These are phyloP conservation scores for Pelodytes ibericus DNA, from an alignment of 2,797 vertebrate genomes.

Conservation along the genomic window DNA sequence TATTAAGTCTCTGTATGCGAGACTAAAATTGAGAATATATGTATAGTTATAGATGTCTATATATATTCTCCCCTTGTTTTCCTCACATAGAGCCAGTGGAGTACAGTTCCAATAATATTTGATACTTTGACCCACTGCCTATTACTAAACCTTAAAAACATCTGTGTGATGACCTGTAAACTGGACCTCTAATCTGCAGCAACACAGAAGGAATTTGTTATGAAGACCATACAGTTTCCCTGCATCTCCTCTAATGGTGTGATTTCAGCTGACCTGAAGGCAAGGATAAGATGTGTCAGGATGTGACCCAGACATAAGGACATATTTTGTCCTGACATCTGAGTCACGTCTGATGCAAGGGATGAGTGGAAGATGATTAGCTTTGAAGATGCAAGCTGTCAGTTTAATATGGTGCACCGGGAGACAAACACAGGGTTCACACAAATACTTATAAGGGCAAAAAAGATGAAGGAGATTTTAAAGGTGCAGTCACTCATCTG, in stretches of 20 bases:
- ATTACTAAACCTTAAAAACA: conserved; percentile 45
- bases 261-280: conserved; percentile 57
- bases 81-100: neutral
- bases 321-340: conserved; percentile 57
- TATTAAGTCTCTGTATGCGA: too few relatives aligned
- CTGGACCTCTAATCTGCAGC: conserved; percentile 35
- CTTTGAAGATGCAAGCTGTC: conserved; percentile 53
- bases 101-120: conserved; percentile 32
- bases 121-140: conserved; percentile 23
- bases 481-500: conserved; percentile 17
- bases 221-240: conserved; percentile 33
- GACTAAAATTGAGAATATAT: too few relatives aligned
- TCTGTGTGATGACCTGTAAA: conserved; percentile 44
- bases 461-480: conserved; percentile 25
- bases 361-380: conserved; percentile 55
- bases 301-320: conserved; percentile 54
- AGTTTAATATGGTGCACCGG: conserved; percentile 44
- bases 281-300: conserved; percentile 56
- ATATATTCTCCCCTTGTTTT: neutral
- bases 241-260: conserved; percentile 39
- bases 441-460: conserved; percentile 38
- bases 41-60: neutral
- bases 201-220: conserved; percentile 48
- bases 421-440: conserved; percentile 44
- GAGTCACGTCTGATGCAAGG: conserved; percentile 56